phyloP scores from a whole-genome alignment of 2,797 vertebrate genomes.

The Phoxinus dragarum region DNA sequence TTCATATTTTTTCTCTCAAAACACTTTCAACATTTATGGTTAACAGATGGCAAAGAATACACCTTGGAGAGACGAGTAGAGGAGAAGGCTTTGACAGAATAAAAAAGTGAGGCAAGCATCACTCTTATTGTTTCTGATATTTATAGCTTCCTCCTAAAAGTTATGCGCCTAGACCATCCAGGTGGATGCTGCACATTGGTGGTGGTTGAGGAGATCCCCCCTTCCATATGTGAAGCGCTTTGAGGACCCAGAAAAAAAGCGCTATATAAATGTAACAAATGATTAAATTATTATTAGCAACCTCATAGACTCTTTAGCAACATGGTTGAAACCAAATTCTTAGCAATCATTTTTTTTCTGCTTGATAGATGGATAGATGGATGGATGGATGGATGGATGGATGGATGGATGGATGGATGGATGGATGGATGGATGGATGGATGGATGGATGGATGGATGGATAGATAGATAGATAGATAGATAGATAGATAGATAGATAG shows the following conservation, averaged over 20 bases:
- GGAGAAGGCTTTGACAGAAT: not conserved
- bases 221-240: too few relatives aligned
- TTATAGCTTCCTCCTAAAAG: not conserved
- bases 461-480: too few relatives aligned
- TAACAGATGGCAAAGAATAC: slow-evolving; percentile 35
- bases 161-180: not conserved
- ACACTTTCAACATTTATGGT: slow-evolving; percentile 39
- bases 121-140: not conserved
- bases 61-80: slow-evolving; percentile 10
- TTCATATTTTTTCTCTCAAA: not conserved
- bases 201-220: too few relatives aligned
- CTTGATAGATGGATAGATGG: too few relatives aligned
- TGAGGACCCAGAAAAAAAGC: too few relatives aligned
- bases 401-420: too few relatives aligned
- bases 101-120: not conserved
- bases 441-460: not conserved
- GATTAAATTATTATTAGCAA: not conserved
- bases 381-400: too few relatives aligned
- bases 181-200: too few relatives aligned
- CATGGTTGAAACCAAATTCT: not conserved
- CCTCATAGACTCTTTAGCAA: not conserved
- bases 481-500: too few relatives aligned
- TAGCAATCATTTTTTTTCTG: too few relatives aligned
- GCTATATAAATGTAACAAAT: too few relatives aligned
- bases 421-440: too few relatives aligned